Base-by-base conservation (phyloP, 2,113 vertebrate species). In the Collichthys lucidus region DNA sequence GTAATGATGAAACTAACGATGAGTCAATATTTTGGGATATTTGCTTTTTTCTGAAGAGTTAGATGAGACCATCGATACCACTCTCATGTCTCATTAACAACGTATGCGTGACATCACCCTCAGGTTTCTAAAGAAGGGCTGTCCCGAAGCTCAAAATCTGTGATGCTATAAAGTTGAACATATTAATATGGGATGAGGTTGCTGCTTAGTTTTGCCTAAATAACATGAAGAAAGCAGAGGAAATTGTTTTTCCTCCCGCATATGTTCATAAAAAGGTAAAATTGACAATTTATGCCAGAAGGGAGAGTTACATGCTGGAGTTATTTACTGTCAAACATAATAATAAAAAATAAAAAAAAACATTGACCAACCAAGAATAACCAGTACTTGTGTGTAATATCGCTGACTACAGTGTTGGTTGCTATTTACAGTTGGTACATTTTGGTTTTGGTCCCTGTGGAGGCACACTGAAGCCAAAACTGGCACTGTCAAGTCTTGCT, bases 381-480 rank as follows among this genome's bases (percentile, higher is more conserved):
- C 5, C 59, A 31, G 35, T 62, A 5, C 22, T 29, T 29, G 5
- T 42, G 20, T 74, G 20, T 15, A n/a, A 53, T 42, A 49, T 67
- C 44, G 35, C 17, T 52, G 47, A 12, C n/a, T 56, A 2, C 50
- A 4, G 4, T 20, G 24, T 40, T 47, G 46, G 56, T 53, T 55
- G 31, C 57, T 2, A 17, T 63, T 11, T 44, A 15, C 16, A 29
- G 10, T 50, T 31, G 31, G 31, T 31, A 5, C 31, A 31, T 4
- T 56, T 49, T 31, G 29, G 19, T 16, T 53, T 47, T 66, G 17
- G 63, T n/a, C 20, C 24, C 26, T 17, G 22, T 50, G 31, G 22
- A 22, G 40, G 16, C 5, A 14, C 22, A 26, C 11, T 62, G 44
- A 53, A 59, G 52, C 42, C 78, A 74, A 73, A 73, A 44, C 53